Evolutionary conservation across 2,113 vertebrate species (phyloP).

Genomic region (Serinus canaria): DNA sequence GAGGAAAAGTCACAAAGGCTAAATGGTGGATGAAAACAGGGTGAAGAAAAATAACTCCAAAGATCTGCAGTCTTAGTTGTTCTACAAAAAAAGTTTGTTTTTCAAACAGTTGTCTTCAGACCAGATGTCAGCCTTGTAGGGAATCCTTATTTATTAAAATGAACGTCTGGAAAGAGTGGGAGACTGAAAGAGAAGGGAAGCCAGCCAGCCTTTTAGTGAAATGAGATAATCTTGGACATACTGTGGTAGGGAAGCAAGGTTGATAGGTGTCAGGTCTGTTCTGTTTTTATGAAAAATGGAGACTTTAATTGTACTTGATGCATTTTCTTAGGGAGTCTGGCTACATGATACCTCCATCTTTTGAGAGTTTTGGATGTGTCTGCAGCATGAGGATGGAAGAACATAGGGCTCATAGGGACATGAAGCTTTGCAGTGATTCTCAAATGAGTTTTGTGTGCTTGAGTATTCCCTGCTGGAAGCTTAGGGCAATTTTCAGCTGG

Average conservation of each 20-base stretch:
- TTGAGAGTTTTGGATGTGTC: neutral
- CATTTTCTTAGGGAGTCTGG: neutral
- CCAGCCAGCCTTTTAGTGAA: neutral
- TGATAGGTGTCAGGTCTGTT: neutral
- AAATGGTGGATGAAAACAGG: neutral
- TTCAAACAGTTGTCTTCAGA: neutral
- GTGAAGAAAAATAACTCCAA: neutral
- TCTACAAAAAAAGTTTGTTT: neutral
- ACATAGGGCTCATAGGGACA: fast-evolving
- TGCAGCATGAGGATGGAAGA: neutral
- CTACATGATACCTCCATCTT: neutral
- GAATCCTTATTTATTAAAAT: neutral
- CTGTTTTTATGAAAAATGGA: neutral
- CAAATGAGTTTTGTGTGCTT: neutral
- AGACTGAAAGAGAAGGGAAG: neutral
- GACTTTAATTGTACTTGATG: neutral
- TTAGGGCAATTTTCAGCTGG: neutral
- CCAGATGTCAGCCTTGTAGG: neutral
- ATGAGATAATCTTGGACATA: neutral
- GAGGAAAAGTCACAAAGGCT: neutral
- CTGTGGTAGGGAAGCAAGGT: neutral
- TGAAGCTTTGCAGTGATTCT: neutral
- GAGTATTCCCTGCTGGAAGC: neutral
- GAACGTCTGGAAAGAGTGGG: neutral
- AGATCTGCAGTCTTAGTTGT: neutral